phyloP scores from a whole-genome alignment of 1,140 invertebrate genomes.

The Macrobrachium nipponense region DNA sequence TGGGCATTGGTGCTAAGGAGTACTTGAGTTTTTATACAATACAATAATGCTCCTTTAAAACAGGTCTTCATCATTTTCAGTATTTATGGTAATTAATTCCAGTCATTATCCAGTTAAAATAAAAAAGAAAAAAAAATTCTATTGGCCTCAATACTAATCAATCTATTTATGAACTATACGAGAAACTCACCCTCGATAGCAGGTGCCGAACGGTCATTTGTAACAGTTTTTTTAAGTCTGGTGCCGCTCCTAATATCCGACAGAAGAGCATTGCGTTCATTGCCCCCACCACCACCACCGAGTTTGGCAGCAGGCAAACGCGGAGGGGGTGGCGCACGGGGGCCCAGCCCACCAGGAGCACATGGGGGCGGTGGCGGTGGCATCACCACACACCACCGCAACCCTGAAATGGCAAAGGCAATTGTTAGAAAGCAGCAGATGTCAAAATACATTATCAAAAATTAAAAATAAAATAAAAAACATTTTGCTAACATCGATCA shows the following conservation, averaged over 20 bases:
- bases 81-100: no score
- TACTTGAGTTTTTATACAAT: no score
- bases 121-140: no score
- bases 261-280: constrained; percentile 77
- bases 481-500: no score
- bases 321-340: constrained; percentile 64
- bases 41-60: no score
- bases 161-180: constrained; percentile 25
- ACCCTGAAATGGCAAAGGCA: background rate
- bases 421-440: no score
- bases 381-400: constrained; percentile 45
- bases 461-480: no score
- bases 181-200: constrained; percentile 75
- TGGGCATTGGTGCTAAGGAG: no score
- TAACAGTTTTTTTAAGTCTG: constrained; percentile 85
- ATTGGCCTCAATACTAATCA: no score
- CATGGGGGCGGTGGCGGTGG: constrained; percentile 66
- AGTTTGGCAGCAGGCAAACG: constrained; percentile 12
- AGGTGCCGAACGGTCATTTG: constrained; percentile 89
- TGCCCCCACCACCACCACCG: constrained; percentile 68
- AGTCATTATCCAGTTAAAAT: no score
- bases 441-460: no score
- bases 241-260: constrained; percentile 86
- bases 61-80: no score
- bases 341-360: constrained; percentile 65